Base-by-base conservation (phyloP, 2,888 invertebrate genomes). In the Danaus chrysippus region DNA sequence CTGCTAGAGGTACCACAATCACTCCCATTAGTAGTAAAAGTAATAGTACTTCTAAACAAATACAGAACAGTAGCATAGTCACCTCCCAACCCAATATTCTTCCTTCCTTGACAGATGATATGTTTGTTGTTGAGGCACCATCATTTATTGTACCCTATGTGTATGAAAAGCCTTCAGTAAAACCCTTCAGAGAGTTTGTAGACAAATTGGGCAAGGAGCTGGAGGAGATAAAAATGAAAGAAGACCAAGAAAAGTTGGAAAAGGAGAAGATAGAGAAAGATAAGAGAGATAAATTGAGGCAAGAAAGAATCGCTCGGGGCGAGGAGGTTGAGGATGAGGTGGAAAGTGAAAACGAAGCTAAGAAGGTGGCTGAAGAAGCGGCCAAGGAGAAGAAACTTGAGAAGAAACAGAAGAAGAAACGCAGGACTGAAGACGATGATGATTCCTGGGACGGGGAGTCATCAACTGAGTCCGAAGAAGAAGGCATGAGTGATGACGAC, bases 121-220 rank as follows among this genome's bases (percentile, higher is more conserved):
- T 97, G 95, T 97, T 96, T 86, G 97, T 97, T 23, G 95, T 97
- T 23, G 97, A 97, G 87, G 97, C 97, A 41, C 97, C 97, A 10
- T 97, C 97, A 44, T 97, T 97, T 78, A 97, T 97, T 81, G 97
- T 97, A 70, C 97, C 97, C 44, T 97, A 97, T 83, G 96, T 97
- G 12, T 97, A 97, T 86, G 97, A 97, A 82, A 97, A 97, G 82
- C 96, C 97, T 19, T 96, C 97, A 0, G 86, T 95, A 1, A 95
- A 95, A 76, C 95, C 95, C 66, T 92, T 97, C 66, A 94, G 94
- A 78, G 94, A 95, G 68, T 94, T 95, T 81, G 93, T 96, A 42
- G 92, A 92, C 58, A 93, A 94, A 77, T 86, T 95, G 65, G 93
- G 93, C 19, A 92, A 93, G 66, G 93, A 93, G 74, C 90, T 95